Conservation (phyloP, 2,888 invertebrate species). For the Nymphalis c-album region DNA sequence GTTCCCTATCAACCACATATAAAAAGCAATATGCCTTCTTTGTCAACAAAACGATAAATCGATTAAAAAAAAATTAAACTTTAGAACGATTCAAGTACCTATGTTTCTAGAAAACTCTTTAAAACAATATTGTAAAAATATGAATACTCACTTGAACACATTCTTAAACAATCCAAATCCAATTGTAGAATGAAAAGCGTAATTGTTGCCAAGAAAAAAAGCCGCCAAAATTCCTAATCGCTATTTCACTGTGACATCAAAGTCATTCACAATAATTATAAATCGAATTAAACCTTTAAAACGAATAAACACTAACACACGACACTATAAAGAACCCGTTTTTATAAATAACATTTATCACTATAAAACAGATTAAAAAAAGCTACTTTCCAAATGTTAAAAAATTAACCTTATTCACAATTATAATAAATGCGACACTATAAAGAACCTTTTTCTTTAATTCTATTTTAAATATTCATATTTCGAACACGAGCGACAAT, state of each 20-base stretch:
- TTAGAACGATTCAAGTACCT: too few relatives aligned
- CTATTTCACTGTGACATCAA: conserved; percentile 1
- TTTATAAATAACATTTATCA: too few relatives aligned
- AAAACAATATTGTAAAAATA: background rate
- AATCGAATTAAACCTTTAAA: background rate
- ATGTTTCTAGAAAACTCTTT: background rate
- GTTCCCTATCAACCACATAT: too few relatives aligned
- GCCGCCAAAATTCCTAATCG: conserved; percentile 27
- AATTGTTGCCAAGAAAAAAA: conserved; percentile 28
- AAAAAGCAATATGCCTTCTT: too few relatives aligned
- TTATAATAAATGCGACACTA: conserved; percentile 7
- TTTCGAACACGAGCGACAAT: background rate
- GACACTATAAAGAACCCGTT: background rate
- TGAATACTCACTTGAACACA: conserved; percentile 24
- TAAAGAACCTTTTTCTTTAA: conserved; percentile 1
- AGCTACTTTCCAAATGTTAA: background rate
- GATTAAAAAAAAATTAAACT: too few relatives aligned
- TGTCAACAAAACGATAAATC: too few relatives aligned
- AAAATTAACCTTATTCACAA: background rate
- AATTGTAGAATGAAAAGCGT: conserved; percentile 19
- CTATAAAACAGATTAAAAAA: background rate
- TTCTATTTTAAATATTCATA: background rate
- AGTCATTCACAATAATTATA: conserved; percentile 5
- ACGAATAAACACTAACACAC: background rate
- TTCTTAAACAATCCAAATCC: conserved; percentile 18